phyloP scores from a whole-genome alignment of 2,888 invertebrate genomes.

The Ophion ventricosus region DNA sequence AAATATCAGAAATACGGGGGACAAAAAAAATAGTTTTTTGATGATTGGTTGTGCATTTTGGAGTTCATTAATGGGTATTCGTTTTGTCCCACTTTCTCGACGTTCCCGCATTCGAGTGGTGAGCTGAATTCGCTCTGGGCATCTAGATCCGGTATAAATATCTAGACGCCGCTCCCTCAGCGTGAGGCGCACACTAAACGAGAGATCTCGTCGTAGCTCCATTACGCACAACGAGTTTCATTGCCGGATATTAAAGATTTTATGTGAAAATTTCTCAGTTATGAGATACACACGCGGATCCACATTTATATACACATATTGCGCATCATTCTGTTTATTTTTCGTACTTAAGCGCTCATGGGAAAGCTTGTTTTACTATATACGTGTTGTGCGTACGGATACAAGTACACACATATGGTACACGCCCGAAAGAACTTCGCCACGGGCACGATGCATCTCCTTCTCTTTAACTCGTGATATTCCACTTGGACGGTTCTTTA shows the following conservation, averaged over 20 bases:
- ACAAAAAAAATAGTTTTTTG: slow-evolving; percentile 44
- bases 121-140: slow-evolving; percentile 11
- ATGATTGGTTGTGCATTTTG: background rate
- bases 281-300: slow-evolving; percentile 44
- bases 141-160: slow-evolving; percentile 15
- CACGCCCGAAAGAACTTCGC: slow-evolving; percentile 32
- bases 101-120: slow-evolving; percentile 16
- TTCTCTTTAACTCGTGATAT: slow-evolving; percentile 39
- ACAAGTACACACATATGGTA: slow-evolving; percentile 6
- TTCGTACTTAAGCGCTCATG: slow-evolving; percentile 47
- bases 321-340: slow-evolving; percentile 51
- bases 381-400: background rate
- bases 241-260: slow-evolving; percentile 70
- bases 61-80: no score
- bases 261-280: slow-evolving; percentile 60
- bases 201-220: slow-evolving; percentile 54
- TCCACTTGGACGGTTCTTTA: slow-evolving; percentile 32
- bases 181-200: slow-evolving; percentile 18
- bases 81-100: slow-evolving; percentile 7
- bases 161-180: no score
- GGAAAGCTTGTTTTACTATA: slow-evolving; percentile 8
- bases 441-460: slow-evolving; percentile 43
- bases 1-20: slow-evolving; percentile 28
- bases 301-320: slow-evolving; percentile 36
- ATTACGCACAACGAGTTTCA: slow-evolving; percentile 60